A percentile compares a stretch with the other conserved stretches of the same genome.
These are phyloP conservation scores for Scaptomyza polygonia DNA, from an alignment of 2,888 invertebrate species.

Conservation along the genomic window DNA sequence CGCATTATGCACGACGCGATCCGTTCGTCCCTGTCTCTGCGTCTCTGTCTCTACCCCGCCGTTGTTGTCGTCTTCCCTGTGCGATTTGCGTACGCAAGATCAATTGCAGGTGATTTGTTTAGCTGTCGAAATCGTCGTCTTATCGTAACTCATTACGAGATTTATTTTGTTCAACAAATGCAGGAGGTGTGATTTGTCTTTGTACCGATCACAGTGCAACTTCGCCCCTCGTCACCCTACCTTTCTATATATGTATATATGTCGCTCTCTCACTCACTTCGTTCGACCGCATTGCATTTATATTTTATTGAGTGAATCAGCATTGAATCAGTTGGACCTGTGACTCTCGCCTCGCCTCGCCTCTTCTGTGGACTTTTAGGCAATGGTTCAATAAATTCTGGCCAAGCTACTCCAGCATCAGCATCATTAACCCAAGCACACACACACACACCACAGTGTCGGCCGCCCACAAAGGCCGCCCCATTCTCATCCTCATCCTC, in stretches of 20 bases:
- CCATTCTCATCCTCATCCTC: background rate
- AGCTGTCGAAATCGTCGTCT: constrained; percentile 85
- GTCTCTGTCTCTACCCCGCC: constrained; percentile 2
- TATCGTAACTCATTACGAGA: constrained; percentile 85
- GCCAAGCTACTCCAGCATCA: constrained; percentile 51
- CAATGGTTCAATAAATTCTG: constrained; percentile 83
- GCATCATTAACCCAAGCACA: constrained; percentile 68
- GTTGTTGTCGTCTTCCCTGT: constrained; percentile 13
- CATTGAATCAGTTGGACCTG: constrained; percentile 35
- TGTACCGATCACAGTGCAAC: constrained; percentile 70
- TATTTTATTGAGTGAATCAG: constrained; percentile 77
- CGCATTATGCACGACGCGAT: constrained; percentile 58
- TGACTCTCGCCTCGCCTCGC: constrained; percentile 8
- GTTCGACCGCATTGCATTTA: constrained; percentile 56
- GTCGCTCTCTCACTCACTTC: constrained; percentile 3
- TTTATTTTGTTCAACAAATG: constrained; percentile 85
- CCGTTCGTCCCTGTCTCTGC: constrained; percentile 30
- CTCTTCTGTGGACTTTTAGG: constrained; percentile 66
- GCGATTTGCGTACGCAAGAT: constrained; percentile 81
- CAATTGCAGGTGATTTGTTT: constrained; percentile 85
- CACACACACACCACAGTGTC: constrained; percentile 32
- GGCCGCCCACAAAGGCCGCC: constrained; percentile 76
- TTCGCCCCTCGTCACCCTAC: background rate
- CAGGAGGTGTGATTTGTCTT: constrained; percentile 85
- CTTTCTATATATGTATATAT: too few relatives aligned